Conservation (phyloP, 1,140 invertebrate species). For the Augochlora pura region DNA sequence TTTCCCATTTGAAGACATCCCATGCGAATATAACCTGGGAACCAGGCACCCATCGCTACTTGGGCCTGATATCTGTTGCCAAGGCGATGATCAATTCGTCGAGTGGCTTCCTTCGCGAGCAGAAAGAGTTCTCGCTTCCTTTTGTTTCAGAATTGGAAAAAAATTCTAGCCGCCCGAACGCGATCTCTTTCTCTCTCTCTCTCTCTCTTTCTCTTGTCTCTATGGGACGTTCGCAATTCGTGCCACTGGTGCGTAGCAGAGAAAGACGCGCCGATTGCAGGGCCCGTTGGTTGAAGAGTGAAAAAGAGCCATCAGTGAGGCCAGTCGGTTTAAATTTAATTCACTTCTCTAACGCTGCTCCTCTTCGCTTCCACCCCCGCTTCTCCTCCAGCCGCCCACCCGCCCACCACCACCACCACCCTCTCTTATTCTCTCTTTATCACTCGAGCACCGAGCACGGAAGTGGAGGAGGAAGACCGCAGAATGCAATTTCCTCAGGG, state of each 20-base stretch:
- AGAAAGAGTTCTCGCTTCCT: constrained; percentile 26
- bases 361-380: neutral
- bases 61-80: constrained; percentile 16
- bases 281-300: constrained; percentile 15
- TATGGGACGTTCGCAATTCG: neutral
- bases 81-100: neutral
- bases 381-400: neutral
- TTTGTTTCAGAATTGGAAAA: constrained; percentile 54
- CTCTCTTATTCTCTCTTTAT: constrained; percentile 58
- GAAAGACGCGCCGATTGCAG: constrained; percentile 29
- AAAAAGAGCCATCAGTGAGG: constrained; percentile 6
- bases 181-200: too few relatives aligned
- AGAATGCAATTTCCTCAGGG: constrained; percentile 64
- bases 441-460: constrained; percentile 33
- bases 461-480: constrained; percentile 51
- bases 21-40: too few relatives aligned
- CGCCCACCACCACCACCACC: neutral
- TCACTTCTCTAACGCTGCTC: constrained; percentile 53
- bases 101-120: too few relatives aligned
- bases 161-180: constrained; percentile 7
- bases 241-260: constrained; percentile 21
- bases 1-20: too few relatives aligned
- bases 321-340: constrained; percentile 61
- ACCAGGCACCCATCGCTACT: neutral
- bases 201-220: too few relatives aligned